Percentiles rank a stretch among this genome's conserved stretches.
phyloP scores from a whole-genome alignment of 2,888 invertebrate species.

The Phyllotreta striolata region DNA sequence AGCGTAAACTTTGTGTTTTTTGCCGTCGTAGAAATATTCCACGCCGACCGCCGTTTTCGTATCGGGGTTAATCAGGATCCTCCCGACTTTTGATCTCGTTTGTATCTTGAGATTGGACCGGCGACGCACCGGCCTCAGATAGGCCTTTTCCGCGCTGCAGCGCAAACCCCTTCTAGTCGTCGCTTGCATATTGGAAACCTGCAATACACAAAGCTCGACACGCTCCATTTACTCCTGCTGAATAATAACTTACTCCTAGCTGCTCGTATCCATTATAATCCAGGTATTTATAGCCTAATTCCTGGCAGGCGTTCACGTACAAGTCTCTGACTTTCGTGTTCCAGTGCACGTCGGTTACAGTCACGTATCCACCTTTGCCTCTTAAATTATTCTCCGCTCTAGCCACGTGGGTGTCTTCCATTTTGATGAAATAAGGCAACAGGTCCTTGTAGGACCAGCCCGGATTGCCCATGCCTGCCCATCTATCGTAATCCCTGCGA shows the following conservation, averaged over 20 bases:
- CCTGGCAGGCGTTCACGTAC: constrained; percentile 69
- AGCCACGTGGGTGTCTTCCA: constrained; percentile 55
- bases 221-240: background rate
- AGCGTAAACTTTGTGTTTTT: constrained; percentile 57
- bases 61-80: constrained; percentile 64
- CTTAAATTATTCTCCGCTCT: constrained; percentile 54
- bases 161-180: constrained; percentile 68
- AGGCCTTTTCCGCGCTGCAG: constrained; percentile 72
- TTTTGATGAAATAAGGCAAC: constrained; percentile 60
- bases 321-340: constrained; percentile 63
- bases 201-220: constrained; percentile 10
- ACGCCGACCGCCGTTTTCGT: constrained; percentile 63
- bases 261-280: constrained; percentile 74
- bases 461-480: constrained; percentile 65
- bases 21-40: constrained; percentile 28
- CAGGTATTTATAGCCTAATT: constrained; percentile 72
- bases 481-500: constrained; percentile 75
- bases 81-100: constrained; percentile 65
- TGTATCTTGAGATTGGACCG: constrained; percentile 74
- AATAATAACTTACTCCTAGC: constrained; percentile 63
- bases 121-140: constrained; percentile 67
- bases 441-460: constrained; percentile 66
- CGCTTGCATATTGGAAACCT: constrained; percentile 67
- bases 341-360: constrained; percentile 53
- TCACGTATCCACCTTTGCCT: constrained; percentile 58